Evolutionary conservation across 2,113 vertebrate species (phyloP), one percentile per base, ranked within the genome.

Genomic region (Neomonachus schauinslandi): DNA sequence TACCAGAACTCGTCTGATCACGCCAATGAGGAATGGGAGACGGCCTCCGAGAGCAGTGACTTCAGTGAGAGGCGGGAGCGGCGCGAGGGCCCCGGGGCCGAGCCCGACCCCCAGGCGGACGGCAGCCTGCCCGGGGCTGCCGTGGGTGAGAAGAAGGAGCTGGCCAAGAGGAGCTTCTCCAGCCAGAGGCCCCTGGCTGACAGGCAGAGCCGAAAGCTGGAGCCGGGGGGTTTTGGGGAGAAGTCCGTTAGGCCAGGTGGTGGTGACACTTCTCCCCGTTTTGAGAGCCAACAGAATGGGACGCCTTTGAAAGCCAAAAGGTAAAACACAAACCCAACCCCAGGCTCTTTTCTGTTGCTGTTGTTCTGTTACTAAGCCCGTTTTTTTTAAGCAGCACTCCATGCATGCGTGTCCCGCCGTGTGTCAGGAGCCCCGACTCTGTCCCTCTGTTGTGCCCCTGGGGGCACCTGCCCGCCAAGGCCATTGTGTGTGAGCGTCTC

Each of bases 121-220:
- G 81, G 98, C 0, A 98, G 99, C 85, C 99, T 99, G 0, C 82
- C 98, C 0, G 99, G 99, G 3, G 98, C 98, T 4, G 93, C 98
- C 87, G 63, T 99, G 59, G 99, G 99, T 2, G 99, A 99, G 98
- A 99, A 99, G 99, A 99, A 99, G 97, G 99, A 99, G 72, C 98
- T 99, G 63, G 99, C 99, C 7, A 99, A 99, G 98, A 98, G 99
- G 94, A 99, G 99, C 98, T 99, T 99, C 98, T 99, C 99, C 3
- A 99, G 99, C 97, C 99, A 99, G 95, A 99, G 99, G 63, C 99
- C 99, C 0, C 96, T 99, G 33, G 99, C 99, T 1, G 99, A 99
- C 85, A 98, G 99, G 57, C 99, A 99, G 98, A 99, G 99, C 98
- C 99, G 99, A 81, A 99, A 99, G 98, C 98, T 99, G 0, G 99